Evolutionary conservation across 2,888 invertebrate genomes (phyloP), one percentile per base, ranked within the genome.

Genomic region (Melipona beecheii): DNA sequence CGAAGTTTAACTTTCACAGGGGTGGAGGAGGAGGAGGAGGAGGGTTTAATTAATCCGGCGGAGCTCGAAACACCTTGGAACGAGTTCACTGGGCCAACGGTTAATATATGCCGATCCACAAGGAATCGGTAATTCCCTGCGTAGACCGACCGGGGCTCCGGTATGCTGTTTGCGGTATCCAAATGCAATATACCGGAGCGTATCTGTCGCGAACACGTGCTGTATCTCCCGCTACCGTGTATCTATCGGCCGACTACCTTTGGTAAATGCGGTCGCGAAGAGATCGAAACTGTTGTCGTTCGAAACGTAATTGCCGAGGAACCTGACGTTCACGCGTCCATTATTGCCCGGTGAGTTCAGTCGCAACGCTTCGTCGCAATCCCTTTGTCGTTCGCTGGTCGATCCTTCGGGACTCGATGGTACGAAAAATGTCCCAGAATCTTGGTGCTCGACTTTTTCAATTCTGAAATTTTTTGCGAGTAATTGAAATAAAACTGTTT

Each of bases 41-140:
- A 31, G 9, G 11, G 82, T 75, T 81, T 66, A 82, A 82, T 82
- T 82, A 82, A 66, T 75, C 56, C 65, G 24, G 58, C 68, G 54
- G 19, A 43, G 75, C 52, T 60, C 36, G 49, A 64, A 70, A 75
- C 49, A 54, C 54, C 49, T 60, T 31, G 82, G 65, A 82, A 82
- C 83, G 83, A 82, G 82, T 82, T 82, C 82, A 82, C 69, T 82
- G 83, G 82, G 82, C 71, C 83, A 82, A 60, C 31, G 21, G 52
- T 27, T 21, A 15, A 27, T 65, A 24, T n/a, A 58, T 52, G 64
- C 62, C 69, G 82, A 71, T 82, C 75, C 83, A 58, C 75, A 27
- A 71, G 75, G 75, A 75, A 75, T 82, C 83, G 75, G 58, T 82
- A 82, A 82, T 82, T 81, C 69, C 64, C 66, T 54, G 31, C 81